Percentiles rank a stretch among this genome's conserved stretches.
phyloP scores from a whole-genome alignment of 1,140 invertebrate species.

The Drosophila teissieri region DNA sequence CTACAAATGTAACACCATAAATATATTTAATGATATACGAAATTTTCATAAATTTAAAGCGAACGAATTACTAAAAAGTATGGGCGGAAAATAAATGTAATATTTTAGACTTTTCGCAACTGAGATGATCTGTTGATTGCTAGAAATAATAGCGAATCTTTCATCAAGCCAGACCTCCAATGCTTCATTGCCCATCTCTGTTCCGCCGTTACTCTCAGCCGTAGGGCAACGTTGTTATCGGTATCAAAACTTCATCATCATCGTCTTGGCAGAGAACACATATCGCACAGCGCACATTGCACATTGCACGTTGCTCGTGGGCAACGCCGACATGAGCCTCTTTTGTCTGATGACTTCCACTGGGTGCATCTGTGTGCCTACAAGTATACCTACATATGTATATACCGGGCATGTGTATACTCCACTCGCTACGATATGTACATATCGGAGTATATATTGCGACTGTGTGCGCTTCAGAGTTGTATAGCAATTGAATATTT shows the following conservation, averaged over 20 bases:
- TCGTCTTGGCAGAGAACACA: conserved; percentile 39
- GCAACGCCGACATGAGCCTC: conserved; percentile 60
- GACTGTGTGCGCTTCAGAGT: conserved; percentile 67
- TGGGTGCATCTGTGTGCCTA: conserved; percentile 33
- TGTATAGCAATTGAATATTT: conserved; percentile 83
- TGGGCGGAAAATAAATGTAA: neutral
- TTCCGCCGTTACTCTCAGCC: conserved; percentile 27
- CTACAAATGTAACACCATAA: too few species aligned
- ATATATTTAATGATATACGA: too few species aligned
- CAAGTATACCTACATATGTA: conserved; percentile 11
- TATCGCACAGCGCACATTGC: conserved; percentile 40
- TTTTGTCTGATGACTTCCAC: conserved; percentile 72
- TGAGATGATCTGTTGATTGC: conserved; percentile 59
- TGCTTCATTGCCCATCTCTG: conserved; percentile 20
- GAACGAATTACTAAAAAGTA: neutral
- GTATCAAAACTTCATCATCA: conserved; percentile 62
- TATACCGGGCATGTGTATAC: conserved; percentile 15
- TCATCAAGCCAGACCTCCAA: conserved; percentile 16
- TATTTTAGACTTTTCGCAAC: conserved; percentile 3
- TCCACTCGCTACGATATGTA: conserved; percentile 40
- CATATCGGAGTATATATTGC: conserved; percentile 47
- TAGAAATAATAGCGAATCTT: conserved; percentile 64
- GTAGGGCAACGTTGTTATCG: conserved; percentile 66
- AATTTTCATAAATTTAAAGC: too few species aligned
- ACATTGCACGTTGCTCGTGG: conserved; percentile 57